Conservation (phyloP, 2,113 vertebrate genomes). For the Gymnorhina tibicen region DNA sequence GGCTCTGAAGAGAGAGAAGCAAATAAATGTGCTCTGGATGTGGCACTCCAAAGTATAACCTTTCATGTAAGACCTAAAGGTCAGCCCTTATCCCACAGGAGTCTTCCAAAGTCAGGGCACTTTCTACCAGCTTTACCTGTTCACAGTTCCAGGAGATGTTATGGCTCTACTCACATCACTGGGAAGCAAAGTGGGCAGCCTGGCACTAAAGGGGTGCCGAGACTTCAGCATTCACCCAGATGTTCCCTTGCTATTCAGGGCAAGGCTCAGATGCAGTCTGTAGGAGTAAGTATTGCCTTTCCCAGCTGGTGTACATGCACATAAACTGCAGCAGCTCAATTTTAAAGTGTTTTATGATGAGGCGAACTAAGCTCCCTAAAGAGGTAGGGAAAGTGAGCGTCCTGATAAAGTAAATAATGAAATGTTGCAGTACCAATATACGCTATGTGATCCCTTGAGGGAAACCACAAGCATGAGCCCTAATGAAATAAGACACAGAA, state of each 20-base stretch:
- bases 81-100: neutral
- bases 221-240: neutral
- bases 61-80: neutral
- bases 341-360: constrained; percentile 8
- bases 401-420: constrained; percentile 54
- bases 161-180: rapidly evolving
- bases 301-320: neutral
- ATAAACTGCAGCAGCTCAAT: neutral
- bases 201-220: neutral
- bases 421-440: constrained; percentile 1
- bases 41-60: neutral
- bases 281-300: neutral
- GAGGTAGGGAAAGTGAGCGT: neutral
- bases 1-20: neutral
- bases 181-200: neutral
- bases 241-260: neutral
- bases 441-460: neutral
- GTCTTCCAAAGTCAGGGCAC: neutral
- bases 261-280: neutral
- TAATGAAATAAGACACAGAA: constrained; percentile 19
- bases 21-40: neutral
- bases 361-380: neutral
- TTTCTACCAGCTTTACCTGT: neutral
- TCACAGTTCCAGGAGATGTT: neutral
- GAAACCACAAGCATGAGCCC: neutral